Base-by-base conservation (phyloP, 37 sponge, comb jelly and placozoan species). In the Ephydatia muelleri region DNA sequence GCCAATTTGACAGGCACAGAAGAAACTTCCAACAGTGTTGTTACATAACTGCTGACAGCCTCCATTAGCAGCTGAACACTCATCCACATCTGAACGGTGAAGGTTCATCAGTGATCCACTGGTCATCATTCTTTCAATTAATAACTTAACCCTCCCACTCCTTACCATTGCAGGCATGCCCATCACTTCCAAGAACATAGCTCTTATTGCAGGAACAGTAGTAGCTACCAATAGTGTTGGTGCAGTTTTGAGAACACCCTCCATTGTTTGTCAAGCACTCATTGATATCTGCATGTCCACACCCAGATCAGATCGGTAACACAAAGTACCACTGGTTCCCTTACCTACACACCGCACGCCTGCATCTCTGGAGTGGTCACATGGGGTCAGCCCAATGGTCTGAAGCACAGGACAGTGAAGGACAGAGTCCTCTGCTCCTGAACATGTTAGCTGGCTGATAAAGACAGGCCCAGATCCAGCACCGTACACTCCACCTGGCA, bases 201-300 rank as follows among this genome's bases (percentile, higher is more conserved):
- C 80, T 66, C 1, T 0, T 3, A 48, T 8, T 5, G 64, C 80
- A 79, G 30, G 80, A 79, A 79, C 80, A 79, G 69, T n/a, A 33
- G 80, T 72, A 84, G 79, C 89, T 89, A 32, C 89, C 89, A 83
- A 74, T 64, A 66, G 80, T 83, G 70, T 89, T 89, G 48, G 38
- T 70, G 73, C 89, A 89, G 39, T 19, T 78, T 0, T 78, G 71
- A 16, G 47, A 73, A 83, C 88, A 88, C n/a, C 79, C 79, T 66
- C 88, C 88, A 83, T 88, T 83, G 38, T 78, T 69, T 0, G 43
- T 34, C 21, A 1, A 5, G 35, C 89, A 89, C 49, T 89, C 89
- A 66, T 84, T 33, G n/a, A 83, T 74, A 80, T 89, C 89, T 86
- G 35, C 23, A 31, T 5, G 38, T 36, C 28, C 1, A 57, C 31